Base-by-base conservation (phyloP, 1,140 invertebrate species). In the Cotesia vestalis region DNA sequence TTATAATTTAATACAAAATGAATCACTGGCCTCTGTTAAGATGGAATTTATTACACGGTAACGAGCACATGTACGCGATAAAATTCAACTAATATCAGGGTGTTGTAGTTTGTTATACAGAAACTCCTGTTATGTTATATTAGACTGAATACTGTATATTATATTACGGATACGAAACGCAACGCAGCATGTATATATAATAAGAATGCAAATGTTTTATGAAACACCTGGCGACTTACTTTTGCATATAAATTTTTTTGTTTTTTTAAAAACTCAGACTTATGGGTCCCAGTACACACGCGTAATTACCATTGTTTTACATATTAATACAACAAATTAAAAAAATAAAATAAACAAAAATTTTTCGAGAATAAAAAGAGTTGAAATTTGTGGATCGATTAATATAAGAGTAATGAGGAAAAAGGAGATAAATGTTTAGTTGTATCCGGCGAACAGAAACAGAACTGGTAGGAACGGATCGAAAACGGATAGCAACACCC, bases 131-230 rank as follows among this genome's bases (percentile, higher is more conserved):
- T n/a, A 63, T 46, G 8, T 46, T 46, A 46, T 46, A 46, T 27
- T 27, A 27, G 27, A 27, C 27, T 27, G 27, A 2, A 27, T 27
- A 27, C 3, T 27, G 1, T 27, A 27, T 27, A 27, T 46, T 46
- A 46, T 46, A 46, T 46, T 46, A 46, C 40, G 40, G 40, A 68
- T 46, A 46, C 40, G 40, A 11, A 68, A 69, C 36, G 12, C 60
- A 34, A 69, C n/a, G 61, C 20, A 68, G 38, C 35, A 1, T 4
- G 35, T 60, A 61, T 67, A 34, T 51, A 57, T 72, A 72, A 72
- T 72, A 67, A 72, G 71, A 72, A 72, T 67, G 71, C 71, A 72
- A 72, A 72, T 72, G 27, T 67, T 57, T 67, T 72, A n/a, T 27
- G 36, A 72, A 27, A 72, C 71, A 72, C 71, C 71, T 72, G 71